Evolutionary conservation across 30 jellyfish, hydroid and myxozoan species (phyloP).

Genomic region (Morbakka virulenta): DNA sequence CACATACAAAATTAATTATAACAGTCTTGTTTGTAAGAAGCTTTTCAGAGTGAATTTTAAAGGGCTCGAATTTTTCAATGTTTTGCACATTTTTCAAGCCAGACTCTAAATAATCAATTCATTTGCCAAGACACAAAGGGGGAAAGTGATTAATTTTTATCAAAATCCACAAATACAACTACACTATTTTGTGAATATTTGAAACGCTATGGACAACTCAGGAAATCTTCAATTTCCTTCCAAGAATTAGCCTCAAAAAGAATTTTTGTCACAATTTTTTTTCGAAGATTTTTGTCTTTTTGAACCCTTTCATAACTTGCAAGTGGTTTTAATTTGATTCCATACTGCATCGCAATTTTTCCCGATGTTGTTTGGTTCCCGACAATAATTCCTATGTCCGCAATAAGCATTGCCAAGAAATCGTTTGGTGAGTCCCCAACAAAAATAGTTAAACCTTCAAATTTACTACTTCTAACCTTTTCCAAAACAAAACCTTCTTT

Average conservation of each 20-base stretch:
- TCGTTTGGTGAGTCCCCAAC: conserved; percentile 71
- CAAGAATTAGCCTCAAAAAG: conserved; percentile 26
- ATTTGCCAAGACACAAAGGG: no score
- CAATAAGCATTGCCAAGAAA: conserved; percentile 28
- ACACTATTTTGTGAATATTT: no score
- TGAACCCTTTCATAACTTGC: neutral
- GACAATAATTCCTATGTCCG: conserved; percentile 44
- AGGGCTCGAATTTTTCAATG: no score
- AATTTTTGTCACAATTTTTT: neutral
- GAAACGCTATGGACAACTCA: no score
- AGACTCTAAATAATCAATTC: no score
- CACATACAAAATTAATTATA: no score
- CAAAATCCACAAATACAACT: no score
- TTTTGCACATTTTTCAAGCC: no score
- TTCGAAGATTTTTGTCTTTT: neutral
- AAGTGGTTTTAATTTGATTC: conserved; percentile 28
- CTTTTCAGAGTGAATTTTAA: no score
- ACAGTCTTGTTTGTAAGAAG: no score
- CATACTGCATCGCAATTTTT: conserved; percentile 25
- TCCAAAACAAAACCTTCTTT: conserved; percentile 13
- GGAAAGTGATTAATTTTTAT: no score
- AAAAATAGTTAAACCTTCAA: conserved; percentile 18
- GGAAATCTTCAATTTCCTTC: conserved; percentile 23
- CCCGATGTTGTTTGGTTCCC: conserved; percentile 42
- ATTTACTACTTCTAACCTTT: neutral